These are phyloP conservation scores for Nemopilema nomurai DNA, from an alignment of 30 jellyfish, hydroid and myxozoan species.

Conservation along the genomic window DNA sequence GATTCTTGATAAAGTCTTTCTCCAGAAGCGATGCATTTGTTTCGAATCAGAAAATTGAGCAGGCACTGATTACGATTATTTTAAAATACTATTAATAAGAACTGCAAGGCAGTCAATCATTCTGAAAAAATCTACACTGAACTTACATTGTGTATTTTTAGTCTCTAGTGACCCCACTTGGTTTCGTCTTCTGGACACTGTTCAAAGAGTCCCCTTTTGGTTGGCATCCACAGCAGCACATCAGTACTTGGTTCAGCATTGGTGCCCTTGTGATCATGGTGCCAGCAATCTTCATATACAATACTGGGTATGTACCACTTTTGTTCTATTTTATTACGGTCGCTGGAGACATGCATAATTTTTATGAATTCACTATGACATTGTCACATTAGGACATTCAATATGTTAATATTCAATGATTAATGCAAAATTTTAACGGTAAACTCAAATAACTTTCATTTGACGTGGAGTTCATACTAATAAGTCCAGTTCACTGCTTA, in stretches of 20 bases:
- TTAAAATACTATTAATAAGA: neutral
- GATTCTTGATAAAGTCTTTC: no score
- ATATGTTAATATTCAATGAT: no score
- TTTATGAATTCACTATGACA: no score
- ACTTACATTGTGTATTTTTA: neutral
- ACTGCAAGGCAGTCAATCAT: neutral
- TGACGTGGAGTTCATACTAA: neutral
- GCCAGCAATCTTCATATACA: slow-evolving; percentile 47
- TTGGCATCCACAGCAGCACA: slow-evolving; percentile 53
- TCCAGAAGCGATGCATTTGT: no score
- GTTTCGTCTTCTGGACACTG: slow-evolving; percentile 56
- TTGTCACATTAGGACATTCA: no score
- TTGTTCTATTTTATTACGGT: neutral
- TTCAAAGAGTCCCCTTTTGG: slow-evolving; percentile 48
- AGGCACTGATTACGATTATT: neutral
- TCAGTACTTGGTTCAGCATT: slow-evolving; percentile 41
- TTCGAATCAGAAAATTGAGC: no score
- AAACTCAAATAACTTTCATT: no score
- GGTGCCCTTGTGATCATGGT: slow-evolving; percentile 55
- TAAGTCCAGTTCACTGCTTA: neutral
- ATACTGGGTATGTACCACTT: slow-evolving; percentile 44
- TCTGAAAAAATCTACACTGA: neutral
- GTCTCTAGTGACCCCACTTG: slow-evolving; percentile 58
- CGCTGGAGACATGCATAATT: neutral
- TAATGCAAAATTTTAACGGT: no score